phyloP scores from a whole-genome alignment of 1,140 invertebrate genomes.

The Polypedilum vanderplanki region DNA sequence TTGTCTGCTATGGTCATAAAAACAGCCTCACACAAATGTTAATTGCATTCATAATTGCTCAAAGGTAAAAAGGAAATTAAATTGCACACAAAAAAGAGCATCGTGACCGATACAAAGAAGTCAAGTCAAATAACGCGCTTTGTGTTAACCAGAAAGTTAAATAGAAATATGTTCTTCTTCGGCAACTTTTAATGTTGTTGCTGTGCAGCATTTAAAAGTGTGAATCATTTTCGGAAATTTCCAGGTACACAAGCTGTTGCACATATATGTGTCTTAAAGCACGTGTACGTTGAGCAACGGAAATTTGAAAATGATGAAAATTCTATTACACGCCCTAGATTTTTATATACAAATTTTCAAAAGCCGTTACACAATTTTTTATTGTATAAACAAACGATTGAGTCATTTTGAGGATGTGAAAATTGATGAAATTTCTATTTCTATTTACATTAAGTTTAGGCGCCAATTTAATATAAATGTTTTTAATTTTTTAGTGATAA shows the following conservation, averaged over 20 bases:
- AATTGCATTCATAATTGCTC: constrained; percentile 28
- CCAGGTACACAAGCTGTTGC: background rate
- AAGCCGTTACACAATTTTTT: background rate
- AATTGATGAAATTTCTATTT: no score
- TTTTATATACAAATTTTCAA: background rate
- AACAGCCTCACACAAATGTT: background rate
- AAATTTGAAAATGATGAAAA: background rate
- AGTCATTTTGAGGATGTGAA: background rate
- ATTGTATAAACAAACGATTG: no score
- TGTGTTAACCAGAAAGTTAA: constrained; percentile 25
- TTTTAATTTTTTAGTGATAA: constrained; percentile 1
- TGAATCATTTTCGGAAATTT: background rate
- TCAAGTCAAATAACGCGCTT: background rate
- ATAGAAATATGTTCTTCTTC: constrained; percentile 16
- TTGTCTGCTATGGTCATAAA: background rate
- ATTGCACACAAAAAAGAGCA: constrained; percentile 3
- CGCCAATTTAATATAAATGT: background rate
- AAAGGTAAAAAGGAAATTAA: background rate
- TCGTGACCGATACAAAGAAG: background rate
- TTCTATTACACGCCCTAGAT: background rate
- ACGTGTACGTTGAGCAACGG: background rate
- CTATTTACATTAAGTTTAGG: constrained; percentile 2
- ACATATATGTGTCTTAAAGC: background rate
- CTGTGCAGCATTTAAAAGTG: background rate
- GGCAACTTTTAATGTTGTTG: constrained; percentile 18